Base-by-base conservation (phyloP, 1,140 invertebrate genomes). In the Brachionus sp. region DNA sequence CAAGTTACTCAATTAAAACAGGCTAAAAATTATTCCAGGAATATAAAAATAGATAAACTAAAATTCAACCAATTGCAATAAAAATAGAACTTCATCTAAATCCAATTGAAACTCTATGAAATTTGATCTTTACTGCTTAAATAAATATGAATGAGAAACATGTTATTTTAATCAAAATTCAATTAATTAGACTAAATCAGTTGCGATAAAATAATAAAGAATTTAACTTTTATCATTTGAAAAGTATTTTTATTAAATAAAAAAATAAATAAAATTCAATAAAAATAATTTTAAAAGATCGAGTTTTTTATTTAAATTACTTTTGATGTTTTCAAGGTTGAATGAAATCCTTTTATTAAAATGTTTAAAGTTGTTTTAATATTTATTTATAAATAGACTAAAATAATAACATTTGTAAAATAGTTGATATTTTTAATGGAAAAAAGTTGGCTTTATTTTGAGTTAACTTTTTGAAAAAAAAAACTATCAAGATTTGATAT, bases 251-350 rank as follows among this genome's bases (percentile, higher is more conserved):
- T n/a, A 19, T n/a, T 57, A 57, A 57, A 57, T 19, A 13, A 5
- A 13, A 5, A 57, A 57, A 57, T 19, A 57, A 57, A 57, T 57
- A 9, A 5, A 57, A 57, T 57, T 0, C n/a, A 29, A 57, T n/a
- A 57, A 33, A 64, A 66, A 66, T 33, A 10, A 37, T 33, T 33
- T 13, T 33, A 66, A 66, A 3, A 10, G 5, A 29, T 66, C 33
- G 5, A 25, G 5, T 70, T 33, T 68, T 68, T n/a, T 29, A 7
- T 16, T 25, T 10, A 33, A 37, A 37, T 16, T 39, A 16, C 16
- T 39, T 70, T 70, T 70, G 37, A 70, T 70, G 33, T 70, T 4
- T 70, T 70, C 37, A 70, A 70, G 66, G 12, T 39, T 70, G 33
- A 70, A 37, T 70, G 29, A 39, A 70, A 70, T 9, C 66, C 37